phyloP scores from a whole-genome alignment of 2,113 vertebrate genomes.

The Esox niger region DNA sequence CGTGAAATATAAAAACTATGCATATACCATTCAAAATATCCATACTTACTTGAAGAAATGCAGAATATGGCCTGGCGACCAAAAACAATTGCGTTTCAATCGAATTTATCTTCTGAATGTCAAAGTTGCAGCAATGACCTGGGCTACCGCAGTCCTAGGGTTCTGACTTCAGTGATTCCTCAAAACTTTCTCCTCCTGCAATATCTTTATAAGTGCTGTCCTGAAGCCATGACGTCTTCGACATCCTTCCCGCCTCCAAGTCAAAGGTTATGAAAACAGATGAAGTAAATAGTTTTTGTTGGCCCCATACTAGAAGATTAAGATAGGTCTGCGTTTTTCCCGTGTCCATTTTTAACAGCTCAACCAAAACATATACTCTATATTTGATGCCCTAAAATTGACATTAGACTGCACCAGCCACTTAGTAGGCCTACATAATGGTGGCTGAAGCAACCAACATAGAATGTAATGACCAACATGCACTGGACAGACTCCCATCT shows the following conservation, averaged over 20 bases:
- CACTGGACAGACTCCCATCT: no score
- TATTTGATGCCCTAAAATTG: no score
- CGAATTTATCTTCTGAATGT: constrained; percentile 1
- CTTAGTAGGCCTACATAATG: no score
- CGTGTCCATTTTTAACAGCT: no score
- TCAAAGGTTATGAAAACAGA: not conserved
- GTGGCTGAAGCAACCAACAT: no score
- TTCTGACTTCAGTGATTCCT: not conserved
- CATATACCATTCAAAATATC: not conserved
- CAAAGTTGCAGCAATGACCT: constrained; percentile 7
- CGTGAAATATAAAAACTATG: no score
- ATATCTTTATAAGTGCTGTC: not conserved
- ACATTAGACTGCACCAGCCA: no score
- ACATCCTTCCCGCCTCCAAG: not conserved
- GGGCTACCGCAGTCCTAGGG: not conserved
- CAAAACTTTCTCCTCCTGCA: not conserved
- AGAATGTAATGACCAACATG: no score
- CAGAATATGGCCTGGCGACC: not conserved
- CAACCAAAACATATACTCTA: no score
- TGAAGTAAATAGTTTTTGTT: no score
- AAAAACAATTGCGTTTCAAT: not conserved
- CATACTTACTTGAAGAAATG: constrained; percentile 39
- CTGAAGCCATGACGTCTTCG: not conserved
- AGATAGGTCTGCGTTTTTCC: no score
- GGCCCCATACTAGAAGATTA: no score